Conservation (phyloP, 37 sponge, comb jelly and placozoan species). For the Petrosia ficiformis region DNA sequence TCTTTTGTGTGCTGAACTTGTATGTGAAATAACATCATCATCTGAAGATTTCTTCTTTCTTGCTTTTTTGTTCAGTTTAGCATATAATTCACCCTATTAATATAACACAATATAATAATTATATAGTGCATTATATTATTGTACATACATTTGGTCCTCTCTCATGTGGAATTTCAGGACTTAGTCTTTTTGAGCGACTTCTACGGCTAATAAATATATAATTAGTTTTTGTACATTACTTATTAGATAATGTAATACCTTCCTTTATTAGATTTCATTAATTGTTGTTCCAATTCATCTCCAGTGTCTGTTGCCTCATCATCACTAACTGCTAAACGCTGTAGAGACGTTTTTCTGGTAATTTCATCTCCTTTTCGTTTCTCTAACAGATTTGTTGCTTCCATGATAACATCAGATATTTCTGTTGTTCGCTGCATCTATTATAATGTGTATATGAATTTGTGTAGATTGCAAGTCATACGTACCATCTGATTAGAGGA, state of each 20-base stretch:
- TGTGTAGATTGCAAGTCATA: too few species aligned
- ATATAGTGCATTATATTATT: too few species aligned
- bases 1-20: too few species aligned
- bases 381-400: slow-evolving; percentile 14
- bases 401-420: slow-evolving; percentile 21
- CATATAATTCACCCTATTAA: slow-evolving; percentile 1
- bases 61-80: too few species aligned
- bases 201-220: background rate
- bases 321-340: background rate
- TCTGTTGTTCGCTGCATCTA: too few species aligned
- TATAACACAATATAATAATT: background rate
- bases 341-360: slow-evolving; percentile 24
- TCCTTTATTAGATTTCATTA: background rate
- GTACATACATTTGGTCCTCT: background rate
- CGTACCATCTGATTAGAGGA: too few species aligned
- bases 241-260: background rate
- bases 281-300: background rate
- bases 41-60: too few species aligned
- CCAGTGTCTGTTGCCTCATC: background rate
- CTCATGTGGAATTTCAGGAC: background rate
- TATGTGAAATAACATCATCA: too few species aligned
- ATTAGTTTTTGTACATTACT: too few species aligned
- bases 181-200: background rate
- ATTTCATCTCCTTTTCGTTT: slow-evolving; percentile 19
- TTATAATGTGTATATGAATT: too few species aligned